Base-by-base conservation (phyloP, 2,888 invertebrate species). In the Bellardia bayeri region DNA sequence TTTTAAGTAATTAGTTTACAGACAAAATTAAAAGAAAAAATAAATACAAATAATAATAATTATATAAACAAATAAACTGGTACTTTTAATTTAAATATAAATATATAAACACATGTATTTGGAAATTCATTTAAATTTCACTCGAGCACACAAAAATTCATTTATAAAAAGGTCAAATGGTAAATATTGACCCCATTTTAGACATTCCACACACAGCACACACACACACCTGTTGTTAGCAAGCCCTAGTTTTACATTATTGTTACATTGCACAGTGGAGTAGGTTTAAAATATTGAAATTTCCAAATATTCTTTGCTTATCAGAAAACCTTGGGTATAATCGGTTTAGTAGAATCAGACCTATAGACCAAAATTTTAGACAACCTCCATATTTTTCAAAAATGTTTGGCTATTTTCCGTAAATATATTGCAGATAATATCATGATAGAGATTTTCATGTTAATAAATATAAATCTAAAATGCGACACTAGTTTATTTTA, bases 41-140 rank as follows among this genome's bases (percentile, higher is more conserved):
- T 54, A 81, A 75, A 79, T 40, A 23, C 23, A 56, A 68, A 74
- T 30, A 23, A 0, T 33, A 16, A 68, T n/a, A 49, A 45, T 45
- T 49, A 54, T 45, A 42, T 54, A 79, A 85, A 69, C 23, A 81
- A 81, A 81, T 40, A 63, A 16, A 42, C 37, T 78, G 45, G 56
- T 64, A 13, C 81, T 75, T 13, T 68, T 74, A 66, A 45, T 80
- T 51, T 33, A 66, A 61, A 30, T 1, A 37, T 33, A 66, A 61
- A 30, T 1, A 37, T 37, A 37, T 6, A 37, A 23, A 23, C 23
- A 23, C 23, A 23, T 0, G 23, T 51, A 16, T 66, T 72, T 81
- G 13, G 33, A 54, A 56, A 14, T 16, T 51, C 40, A 76, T 72
- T 72, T 6, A 40, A 49, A 82, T 78, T 54, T 54, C 56, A 33